These are phyloP conservation scores for Protodeltote pygarga DNA, from an alignment of 2,888 invertebrate genomes.

Conservation along the genomic window DNA sequence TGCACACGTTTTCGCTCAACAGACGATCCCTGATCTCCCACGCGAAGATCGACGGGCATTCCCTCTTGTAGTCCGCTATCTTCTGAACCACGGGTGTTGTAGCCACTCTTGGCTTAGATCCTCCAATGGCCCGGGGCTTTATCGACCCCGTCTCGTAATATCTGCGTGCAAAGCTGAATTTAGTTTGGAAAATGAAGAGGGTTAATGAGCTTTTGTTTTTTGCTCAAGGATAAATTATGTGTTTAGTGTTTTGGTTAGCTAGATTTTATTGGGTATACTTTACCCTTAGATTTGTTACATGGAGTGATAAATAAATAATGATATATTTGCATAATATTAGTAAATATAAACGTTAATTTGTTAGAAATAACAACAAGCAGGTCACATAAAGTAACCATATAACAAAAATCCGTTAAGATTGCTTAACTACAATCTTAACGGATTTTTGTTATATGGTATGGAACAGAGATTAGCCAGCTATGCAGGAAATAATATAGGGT, in stretches of 20 bases:
- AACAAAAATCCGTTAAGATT: no score
- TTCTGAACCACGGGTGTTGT: conserved; percentile 97
- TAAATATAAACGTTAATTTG: no score
- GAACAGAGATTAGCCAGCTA: no score
- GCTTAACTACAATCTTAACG: no score
- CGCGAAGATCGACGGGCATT: conserved; percentile 99
- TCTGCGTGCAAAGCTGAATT: conserved; percentile 88
- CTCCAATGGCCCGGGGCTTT: conserved; percentile 98
- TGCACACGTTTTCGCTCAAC: conserved; percentile 97
- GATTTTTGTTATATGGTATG: background rate
- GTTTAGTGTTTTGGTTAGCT: background rate
- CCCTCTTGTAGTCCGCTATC: conserved; percentile 98
- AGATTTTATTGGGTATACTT: no score
- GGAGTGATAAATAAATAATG: no score
- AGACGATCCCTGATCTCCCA: conserved; percentile 99
- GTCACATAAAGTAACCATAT: no score
- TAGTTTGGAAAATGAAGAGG: conserved; percentile 71
- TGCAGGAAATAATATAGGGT: no score
- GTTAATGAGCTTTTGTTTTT: conserved; percentile 42
- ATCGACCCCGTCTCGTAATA: conserved; percentile 99
- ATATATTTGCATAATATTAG: no score
- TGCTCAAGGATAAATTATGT: conserved; percentile 36
- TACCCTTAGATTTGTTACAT: no score
- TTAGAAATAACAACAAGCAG: no score
- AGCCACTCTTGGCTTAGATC: conserved; percentile 98